These are phyloP conservation scores for Erebia ligea DNA, from an alignment of 2,888 invertebrate species.

Conservation along the genomic window DNA sequence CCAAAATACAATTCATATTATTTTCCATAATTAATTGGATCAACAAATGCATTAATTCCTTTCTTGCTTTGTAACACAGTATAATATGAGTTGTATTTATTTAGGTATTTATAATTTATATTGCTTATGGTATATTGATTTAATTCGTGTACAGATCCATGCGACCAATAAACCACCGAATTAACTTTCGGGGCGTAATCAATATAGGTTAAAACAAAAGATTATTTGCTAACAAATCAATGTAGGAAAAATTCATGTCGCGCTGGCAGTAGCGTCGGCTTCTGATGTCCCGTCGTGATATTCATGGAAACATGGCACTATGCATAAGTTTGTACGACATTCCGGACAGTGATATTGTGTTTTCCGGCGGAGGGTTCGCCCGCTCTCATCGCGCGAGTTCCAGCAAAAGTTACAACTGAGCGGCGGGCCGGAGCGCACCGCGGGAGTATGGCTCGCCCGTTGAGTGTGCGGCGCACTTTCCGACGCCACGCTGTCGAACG, in stretches of 20 bases:
- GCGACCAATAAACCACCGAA: too few species aligned
- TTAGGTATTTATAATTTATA: too few species aligned
- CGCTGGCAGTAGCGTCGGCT: conserved; percentile 51
- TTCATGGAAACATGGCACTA: conserved; percentile 94
- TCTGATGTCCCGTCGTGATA: conserved; percentile 86
- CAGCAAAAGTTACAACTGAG: conserved; percentile 95
- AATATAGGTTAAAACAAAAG: neutral
- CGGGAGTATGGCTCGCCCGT: conserved; percentile 93
- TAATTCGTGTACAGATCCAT: too few species aligned
- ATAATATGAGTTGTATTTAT: too few species aligned
- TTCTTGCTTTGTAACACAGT: too few species aligned
- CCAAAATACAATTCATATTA: too few species aligned
- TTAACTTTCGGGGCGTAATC: neutral
- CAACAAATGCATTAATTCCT: too few species aligned
- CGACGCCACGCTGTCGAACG: conserved; percentile 25
- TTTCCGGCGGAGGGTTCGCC: conserved; percentile 91
- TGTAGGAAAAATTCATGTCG: conserved; percentile 25
- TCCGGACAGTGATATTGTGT: conserved; percentile 96
- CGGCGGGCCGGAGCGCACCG: conserved; percentile 91
- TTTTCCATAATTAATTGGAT: too few species aligned
- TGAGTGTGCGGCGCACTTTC: conserved; percentile 46
- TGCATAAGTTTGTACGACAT: conserved; percentile 94
- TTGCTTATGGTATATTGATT: too few species aligned
- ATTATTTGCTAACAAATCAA: neutral
- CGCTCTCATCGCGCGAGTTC: conserved; percentile 94